These are phyloP conservation scores for Canis aureus DNA, from an alignment of 2,113 vertebrate genomes.

Conservation along the genomic window DNA sequence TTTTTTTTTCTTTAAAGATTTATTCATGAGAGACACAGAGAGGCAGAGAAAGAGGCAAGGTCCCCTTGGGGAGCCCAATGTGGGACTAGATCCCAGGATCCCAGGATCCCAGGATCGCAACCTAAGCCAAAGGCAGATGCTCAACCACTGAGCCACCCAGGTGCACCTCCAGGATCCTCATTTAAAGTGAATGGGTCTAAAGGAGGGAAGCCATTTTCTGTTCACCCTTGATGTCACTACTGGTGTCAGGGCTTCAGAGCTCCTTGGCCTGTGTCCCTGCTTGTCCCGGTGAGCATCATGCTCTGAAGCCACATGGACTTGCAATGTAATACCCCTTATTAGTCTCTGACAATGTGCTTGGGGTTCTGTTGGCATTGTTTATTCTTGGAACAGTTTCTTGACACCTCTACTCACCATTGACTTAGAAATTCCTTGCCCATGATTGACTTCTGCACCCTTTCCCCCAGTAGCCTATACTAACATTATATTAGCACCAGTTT, in stretches of 20 bases:
- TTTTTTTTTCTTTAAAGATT: too few relatives aligned
- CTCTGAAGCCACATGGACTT: neutral
- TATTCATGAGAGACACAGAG: too few relatives aligned
- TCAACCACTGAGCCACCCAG: too few relatives aligned
- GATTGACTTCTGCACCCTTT: neutral
- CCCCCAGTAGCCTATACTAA: rapidly evolving
- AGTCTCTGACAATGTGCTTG: neutral
- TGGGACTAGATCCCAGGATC: too few relatives aligned
- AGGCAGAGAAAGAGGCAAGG: too few relatives aligned
- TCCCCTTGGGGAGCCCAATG: too few relatives aligned
- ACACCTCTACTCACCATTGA: neutral
- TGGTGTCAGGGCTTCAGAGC: too few relatives aligned
- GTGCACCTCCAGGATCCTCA: neutral
- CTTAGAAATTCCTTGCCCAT: neutral
- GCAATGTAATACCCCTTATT: rapidly evolving
- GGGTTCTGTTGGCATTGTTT: neutral
- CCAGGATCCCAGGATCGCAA: too few relatives aligned
- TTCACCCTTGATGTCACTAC: neutral
- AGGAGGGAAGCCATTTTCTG: neutral
- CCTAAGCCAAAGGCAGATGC: too few relatives aligned
- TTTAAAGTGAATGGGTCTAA: neutral
- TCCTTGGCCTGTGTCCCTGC: neutral
- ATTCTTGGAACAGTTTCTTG: neutral
- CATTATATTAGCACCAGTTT: neutral
- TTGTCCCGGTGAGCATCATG: rapidly evolving